A percentile compares a stretch with the other conserved stretches of the same genome.
Conservation (phyloP, 2,113 vertebrate genomes). For the Nyctereutes procyonoides region DNA sequence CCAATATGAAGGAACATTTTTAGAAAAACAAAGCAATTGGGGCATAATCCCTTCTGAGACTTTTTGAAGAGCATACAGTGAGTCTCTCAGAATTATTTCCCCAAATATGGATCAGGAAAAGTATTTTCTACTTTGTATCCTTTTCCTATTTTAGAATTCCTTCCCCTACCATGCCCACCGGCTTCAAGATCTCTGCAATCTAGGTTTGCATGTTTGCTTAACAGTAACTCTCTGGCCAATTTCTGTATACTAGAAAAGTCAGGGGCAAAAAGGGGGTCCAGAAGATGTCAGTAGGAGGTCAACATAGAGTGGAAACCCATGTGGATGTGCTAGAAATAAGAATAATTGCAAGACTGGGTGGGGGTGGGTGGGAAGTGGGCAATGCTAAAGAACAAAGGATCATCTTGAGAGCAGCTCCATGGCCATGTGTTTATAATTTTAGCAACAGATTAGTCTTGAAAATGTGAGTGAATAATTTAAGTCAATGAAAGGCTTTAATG, state of each 20-base stretch:
- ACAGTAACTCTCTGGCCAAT: not conserved
- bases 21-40: not conserved
- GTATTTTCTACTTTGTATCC: not conserved
- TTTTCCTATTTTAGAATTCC: not conserved
- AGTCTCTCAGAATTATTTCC: not conserved
- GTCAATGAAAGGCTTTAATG: not conserved
- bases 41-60: too few relatives aligned
- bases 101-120: not conserved
- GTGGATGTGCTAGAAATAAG: not conserved
- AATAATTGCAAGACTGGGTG: not conserved
- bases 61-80: not conserved
- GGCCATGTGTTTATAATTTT: not conserved
- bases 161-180: not conserved
- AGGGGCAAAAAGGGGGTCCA: not conserved
- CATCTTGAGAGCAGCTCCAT: not conserved
- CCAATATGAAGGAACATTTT: not conserved
- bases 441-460: not conserved
- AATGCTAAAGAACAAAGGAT: not conserved
- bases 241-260: not conserved
- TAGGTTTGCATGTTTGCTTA: not conserved
- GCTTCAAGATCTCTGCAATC: not conserved
- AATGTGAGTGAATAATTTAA: not conserved
- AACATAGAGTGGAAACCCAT: not conserved
- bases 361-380: not conserved
- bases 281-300: not conserved